Evolutionary conservation across 1,140 invertebrate genomes (phyloP), one percentile per base, ranked within the genome.

Genomic region (Drosophila baimaii): DNA sequence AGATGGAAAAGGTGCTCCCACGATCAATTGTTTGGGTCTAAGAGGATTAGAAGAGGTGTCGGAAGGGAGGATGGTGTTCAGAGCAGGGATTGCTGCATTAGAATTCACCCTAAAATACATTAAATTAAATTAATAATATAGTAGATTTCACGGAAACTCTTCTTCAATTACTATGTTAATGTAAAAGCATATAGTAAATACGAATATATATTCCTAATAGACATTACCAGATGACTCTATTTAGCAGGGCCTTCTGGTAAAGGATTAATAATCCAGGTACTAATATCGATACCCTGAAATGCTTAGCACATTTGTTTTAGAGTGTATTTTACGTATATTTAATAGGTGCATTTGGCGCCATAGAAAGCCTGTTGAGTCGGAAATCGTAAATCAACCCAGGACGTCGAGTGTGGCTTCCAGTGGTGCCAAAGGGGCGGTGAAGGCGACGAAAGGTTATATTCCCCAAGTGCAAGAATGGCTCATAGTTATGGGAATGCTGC

Each of bases 21-120:
- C 51, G 68, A 68, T 58, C 69, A 72, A 72, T 72, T 66, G 70
- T 58, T 59, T 37, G 35, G 23, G 41, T 62, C 43, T n/a, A 3
- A 33, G 17, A 15, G 31, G 25, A 21, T 17, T 25, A 15, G 51
- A 27, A 7, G 37, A 27, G 19, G 19, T 29, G 27, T 41, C 15
- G 51, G 19, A 19, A 33, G 31, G 27, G 54, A 66, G 54, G 55
- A 58, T 21, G 25, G 44, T 62, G 35, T 41, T n/a, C 3, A 37
- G 6, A 37, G 7, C 6, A n/a, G 15, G 5, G n/a, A n/a, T n/a
- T n/a, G 10, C 57, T 35, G 19, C 31, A 65, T 57, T 57, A 65
- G 54, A 65, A 65, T 57, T 23, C 12, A 7, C 12, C 27, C 19
- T 31, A 9, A 17, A 9, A 1, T 19, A 41, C 3, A 5, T 2